These are phyloP conservation scores for Colinus virginianus DNA, from an alignment of 2,113 vertebrate species.

Conservation along the genomic window DNA sequence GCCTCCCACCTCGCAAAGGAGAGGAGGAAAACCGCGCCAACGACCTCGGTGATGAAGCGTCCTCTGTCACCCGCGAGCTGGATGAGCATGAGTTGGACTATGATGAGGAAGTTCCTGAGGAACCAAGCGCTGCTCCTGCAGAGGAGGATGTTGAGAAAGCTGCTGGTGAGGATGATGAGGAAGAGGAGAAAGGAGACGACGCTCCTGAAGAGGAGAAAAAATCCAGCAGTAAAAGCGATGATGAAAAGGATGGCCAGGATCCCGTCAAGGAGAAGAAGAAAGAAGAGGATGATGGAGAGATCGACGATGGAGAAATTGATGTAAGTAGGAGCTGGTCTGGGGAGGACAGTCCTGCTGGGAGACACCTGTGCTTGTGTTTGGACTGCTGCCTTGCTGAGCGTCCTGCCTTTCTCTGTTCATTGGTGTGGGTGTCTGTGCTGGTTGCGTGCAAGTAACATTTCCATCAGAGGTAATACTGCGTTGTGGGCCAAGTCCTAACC, in stretches of 20 bases:
- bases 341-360: neutral
- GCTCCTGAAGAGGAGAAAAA: conserved; percentile 65
- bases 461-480: neutral
- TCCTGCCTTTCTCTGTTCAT: neutral
- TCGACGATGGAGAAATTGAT: conserved; percentile 97
- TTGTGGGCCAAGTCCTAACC: neutral
- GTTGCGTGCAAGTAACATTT: neutral
- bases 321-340: conserved; percentile 81
- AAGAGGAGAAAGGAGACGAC: conserved; percentile 79
- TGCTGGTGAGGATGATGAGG: conserved; percentile 86
- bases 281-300: conserved; percentile 96
- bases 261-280: conserved; percentile 91
- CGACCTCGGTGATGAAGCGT: conserved; percentile 89
- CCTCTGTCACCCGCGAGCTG: conserved; percentile 92
- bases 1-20: conserved; percentile 50
- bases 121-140: conserved; percentile 76
- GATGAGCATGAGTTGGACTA: conserved; percentile 98
- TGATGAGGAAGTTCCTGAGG: conserved; percentile 96
- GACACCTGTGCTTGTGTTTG: neutral
- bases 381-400: neutral
- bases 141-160: conserved; percentile 83
- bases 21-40: conserved; percentile 75
- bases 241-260: conserved; percentile 82
- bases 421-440: neutral
- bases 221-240: conserved; percentile 20